Base-by-base conservation (phyloP, 2,797 vertebrate genomes). In the Xiphorhynchus erythropygius region DNA sequence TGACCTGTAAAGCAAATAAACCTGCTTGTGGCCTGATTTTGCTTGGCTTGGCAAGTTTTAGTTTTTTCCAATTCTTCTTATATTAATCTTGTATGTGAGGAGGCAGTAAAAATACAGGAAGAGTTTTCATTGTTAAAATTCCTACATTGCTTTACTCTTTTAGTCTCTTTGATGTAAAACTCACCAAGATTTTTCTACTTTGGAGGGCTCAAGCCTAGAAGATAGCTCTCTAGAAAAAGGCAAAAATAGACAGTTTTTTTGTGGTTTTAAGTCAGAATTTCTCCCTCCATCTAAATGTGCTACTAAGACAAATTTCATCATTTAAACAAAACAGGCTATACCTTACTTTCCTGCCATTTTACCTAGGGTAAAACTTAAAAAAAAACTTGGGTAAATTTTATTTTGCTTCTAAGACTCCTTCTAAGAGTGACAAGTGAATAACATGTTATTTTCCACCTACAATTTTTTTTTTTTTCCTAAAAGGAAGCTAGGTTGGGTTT, bases 1-100 rank as follows among this genome's bases (percentile, higher is more conserved):
- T 87, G 90, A 92, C 90, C 62, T 84, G 76, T 32, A 90, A 89
- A 94, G 50, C 77, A 93, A 95, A 93, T 86, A 95, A 87, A 76
- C 22, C 39, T 89, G 39, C 85, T 75, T 93, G 50, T 71, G 73
- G 50, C 46, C 37, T 90, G 57, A 90, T 93, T 95, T 91, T 91
- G 64, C 79, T 87, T 89, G 62, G n/a, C 33, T 75, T 91, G 60
- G 44, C 11, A 13, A 7, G 70, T 87, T 93, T 74, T 68, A 21
- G 22, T 73, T 95, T 79, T 90, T 57, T 32, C 73, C 37, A 76
- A 14, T 85, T 81, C 65, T 62, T 87, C 7, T 35, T 65, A 4
- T 69, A 90, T 94, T 94, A 90, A 90, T 81, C 49, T 95, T 93
- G 42, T 47, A 67, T 90, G 47, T 81, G 53, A 90, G 23, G 37